A percentile compares a stretch with the other conserved stretches of the same genome.
Conservation (phyloP, 2,113 vertebrate genomes). For the Phocoena phocoena region DNA sequence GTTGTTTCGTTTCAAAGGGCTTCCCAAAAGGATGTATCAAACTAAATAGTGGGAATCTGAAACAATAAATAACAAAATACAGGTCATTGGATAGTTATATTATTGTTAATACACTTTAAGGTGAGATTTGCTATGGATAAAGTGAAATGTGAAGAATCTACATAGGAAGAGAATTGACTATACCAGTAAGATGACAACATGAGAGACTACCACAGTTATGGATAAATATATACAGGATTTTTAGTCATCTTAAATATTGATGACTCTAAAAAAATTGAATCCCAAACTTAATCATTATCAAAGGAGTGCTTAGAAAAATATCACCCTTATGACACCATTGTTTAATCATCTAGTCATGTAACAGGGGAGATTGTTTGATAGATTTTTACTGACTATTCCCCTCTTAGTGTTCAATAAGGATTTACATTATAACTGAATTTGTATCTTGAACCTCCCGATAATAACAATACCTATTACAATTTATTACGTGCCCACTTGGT, state of each 20-base stretch:
- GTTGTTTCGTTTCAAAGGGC: slow-evolving; percentile 27
- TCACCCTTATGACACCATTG: background rate
- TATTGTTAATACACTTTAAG: slow-evolving; percentile 10
- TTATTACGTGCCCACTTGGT: slow-evolving; percentile 18
- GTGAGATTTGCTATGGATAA: slow-evolving; percentile 4
- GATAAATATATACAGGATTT: background rate
- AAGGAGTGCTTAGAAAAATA: slow-evolving; percentile 12
- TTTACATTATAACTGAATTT: slow-evolving; percentile 29
- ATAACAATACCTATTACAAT: background rate
- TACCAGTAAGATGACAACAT: background rate
- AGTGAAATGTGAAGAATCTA: slow-evolving; percentile 6
- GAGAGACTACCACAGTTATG: background rate
- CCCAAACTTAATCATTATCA: slow-evolving; percentile 19
- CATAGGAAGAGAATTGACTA: background rate
- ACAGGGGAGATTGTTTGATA: background rate
- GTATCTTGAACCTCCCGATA: background rate
- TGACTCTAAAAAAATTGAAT: slow-evolving; percentile 43
- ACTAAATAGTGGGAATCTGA: background rate
- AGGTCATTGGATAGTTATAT: background rate
- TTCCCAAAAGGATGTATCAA: background rate
- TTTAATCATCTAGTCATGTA: slow-evolving; percentile 4
- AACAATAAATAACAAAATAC: slow-evolving; percentile 21
- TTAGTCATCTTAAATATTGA: slow-evolving; percentile 29
- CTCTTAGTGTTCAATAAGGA: background rate
- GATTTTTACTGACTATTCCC: slow-evolving; percentile 10